phyloP scores from a whole-genome alignment of 2,113 vertebrate species.

The Conger conger region DNA sequence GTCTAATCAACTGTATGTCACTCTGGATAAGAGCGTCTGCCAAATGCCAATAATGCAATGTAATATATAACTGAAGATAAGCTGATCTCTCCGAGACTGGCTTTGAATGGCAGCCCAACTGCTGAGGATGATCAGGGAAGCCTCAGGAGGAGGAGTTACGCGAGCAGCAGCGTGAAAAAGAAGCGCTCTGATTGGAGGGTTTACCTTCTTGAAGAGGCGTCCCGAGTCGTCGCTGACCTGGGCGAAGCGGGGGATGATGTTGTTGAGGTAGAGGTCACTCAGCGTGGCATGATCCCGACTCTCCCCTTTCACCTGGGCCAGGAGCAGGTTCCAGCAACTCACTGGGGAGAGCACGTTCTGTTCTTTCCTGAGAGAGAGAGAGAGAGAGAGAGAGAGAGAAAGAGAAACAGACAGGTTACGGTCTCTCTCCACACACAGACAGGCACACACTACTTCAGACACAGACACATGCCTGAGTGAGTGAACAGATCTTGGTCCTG shows the following conservation, averaged over 20 bases:
- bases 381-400: no score
- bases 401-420: not conserved
- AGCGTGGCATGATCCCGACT: constrained; percentile 95
- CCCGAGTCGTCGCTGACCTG: constrained; percentile 97
- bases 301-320: constrained; percentile 94
- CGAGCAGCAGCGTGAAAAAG: no score
- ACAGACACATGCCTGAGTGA: not conserved
- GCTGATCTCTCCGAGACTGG: no score
- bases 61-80: no score
- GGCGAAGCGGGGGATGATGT: constrained; percentile 95
- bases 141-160: not conserved
- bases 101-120: not conserved
- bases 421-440: not conserved
- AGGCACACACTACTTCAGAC: not conserved
- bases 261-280: constrained; percentile 98
- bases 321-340: constrained; percentile 96
- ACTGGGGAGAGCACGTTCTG: constrained; percentile 91
- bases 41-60: no score
- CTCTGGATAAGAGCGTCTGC: no score
- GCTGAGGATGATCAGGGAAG: not conserved
- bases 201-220: constrained; percentile 97
- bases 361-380: constrained; percentile 79
- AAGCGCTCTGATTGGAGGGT: not conserved
- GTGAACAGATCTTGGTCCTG: not conserved
- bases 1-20: no score